These are phyloP conservation scores for Theristicus caerulescens DNA, from an alignment of 2,113 vertebrate genomes.

Conservation along the genomic window DNA sequence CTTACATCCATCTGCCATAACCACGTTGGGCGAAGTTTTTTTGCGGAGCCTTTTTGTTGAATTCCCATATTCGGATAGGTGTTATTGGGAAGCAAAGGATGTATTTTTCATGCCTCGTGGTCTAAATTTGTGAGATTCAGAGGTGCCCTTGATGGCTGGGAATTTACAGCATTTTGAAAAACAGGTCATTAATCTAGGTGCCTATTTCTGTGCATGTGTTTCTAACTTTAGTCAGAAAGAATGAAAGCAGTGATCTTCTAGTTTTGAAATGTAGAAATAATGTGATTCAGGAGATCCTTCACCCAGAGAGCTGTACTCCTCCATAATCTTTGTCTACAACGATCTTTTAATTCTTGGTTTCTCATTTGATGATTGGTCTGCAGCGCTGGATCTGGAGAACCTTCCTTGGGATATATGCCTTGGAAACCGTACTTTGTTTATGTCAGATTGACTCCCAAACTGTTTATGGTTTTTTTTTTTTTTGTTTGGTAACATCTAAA, in stretches of 20 bases:
- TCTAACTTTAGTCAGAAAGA: conserved; percentile 31
- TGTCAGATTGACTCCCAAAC: background rate
- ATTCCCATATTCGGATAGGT: rapidly evolving
- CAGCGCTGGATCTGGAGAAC: background rate
- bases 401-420: background rate
- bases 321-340: background rate
- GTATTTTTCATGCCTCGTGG: background rate
- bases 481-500: background rate
- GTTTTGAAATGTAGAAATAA: background rate
- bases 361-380: background rate
- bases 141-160: conserved; percentile 24
- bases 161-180: conserved; percentile 20
- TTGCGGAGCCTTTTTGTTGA: background rate
- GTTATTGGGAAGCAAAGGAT: background rate
- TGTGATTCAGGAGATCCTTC: background rate
- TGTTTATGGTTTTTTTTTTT: background rate
- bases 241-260: background rate
- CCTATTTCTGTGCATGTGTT: conserved; percentile 11
- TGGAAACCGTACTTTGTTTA: background rate
- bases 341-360: background rate
- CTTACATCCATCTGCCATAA: background rate
- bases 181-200: conserved; percentile 50
- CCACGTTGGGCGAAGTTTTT: background rate
- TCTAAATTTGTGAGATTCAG: background rate
- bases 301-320: background rate